Evolutionary conservation across 2,797 vertebrate genomes (phyloP).

Genomic region (Melanotaenia maccullochi): DNA sequence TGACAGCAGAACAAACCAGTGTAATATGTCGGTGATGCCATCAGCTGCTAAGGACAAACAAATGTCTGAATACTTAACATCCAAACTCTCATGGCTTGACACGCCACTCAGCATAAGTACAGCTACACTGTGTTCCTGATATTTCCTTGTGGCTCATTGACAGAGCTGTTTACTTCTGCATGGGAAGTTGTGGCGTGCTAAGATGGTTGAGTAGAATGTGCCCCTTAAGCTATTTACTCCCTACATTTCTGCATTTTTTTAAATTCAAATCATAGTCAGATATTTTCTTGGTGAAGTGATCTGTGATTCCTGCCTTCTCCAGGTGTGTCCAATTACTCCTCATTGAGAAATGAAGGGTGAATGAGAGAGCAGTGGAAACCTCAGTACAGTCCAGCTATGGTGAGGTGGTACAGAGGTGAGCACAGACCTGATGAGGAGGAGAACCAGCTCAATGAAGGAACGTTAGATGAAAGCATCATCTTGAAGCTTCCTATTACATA

Average conservation of each 20-base stretch:
- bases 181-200: constrained; percentile 43
- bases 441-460: constrained; percentile 19
- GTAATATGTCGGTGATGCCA: constrained; percentile 11
- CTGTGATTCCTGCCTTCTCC: constrained; percentile 43
- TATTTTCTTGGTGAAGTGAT: constrained; percentile 49
- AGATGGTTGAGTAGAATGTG: constrained; percentile 6
- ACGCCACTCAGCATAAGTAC: constrained; percentile 8
- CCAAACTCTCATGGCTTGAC: constrained; percentile 23
- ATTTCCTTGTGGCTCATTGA: constrained; percentile 54
- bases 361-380: constrained; percentile 58
- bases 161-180: constrained; percentile 59
- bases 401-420: constrained; percentile 16
- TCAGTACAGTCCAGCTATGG: constrained; percentile 42
- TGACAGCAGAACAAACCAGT: not conserved
- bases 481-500: constrained; percentile 15
- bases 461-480: constrained; percentile 7
- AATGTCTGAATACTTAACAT: constrained; percentile 29
- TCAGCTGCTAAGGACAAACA: constrained; percentile 35
- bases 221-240: constrained; percentile 50
- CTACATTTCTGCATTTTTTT: constrained; percentile 40
- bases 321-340: constrained; percentile 65
- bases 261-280: constrained; percentile 46
- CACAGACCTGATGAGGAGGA: constrained; percentile 2
- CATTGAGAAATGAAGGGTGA: constrained; percentile 59
- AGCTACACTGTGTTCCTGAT: constrained; percentile 46